Percentiles rank a stretch among this genome's conserved stretches.
These are phyloP conservation scores for Melanotus villosus DNA, from an alignment of 2,888 invertebrate genomes.

Conservation along the genomic window DNA sequence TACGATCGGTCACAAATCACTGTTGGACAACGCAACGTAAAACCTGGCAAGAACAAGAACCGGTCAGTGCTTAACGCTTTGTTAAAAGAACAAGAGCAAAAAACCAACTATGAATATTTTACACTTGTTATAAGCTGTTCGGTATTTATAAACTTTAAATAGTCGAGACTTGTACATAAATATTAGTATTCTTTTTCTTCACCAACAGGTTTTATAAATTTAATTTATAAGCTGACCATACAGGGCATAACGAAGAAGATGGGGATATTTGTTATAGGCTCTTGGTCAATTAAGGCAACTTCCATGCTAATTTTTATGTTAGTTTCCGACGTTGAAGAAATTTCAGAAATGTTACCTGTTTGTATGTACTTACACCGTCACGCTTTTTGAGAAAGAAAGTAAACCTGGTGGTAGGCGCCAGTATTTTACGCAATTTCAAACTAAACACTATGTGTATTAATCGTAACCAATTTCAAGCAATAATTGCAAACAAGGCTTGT, in stretches of 20 bases:
- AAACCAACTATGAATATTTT: constrained; percentile 62
- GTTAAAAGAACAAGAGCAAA: constrained; percentile 57
- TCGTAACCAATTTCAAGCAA: neutral
- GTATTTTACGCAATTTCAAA: too few relatives aligned
- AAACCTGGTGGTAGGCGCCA: neutral
- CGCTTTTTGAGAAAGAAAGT: neutral
- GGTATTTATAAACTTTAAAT: constrained; percentile 44
- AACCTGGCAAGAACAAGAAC: constrained; percentile 58
- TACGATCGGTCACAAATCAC: constrained; percentile 60
- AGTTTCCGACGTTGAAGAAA: too few relatives aligned
- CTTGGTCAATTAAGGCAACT: neutral
- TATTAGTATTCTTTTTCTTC: constrained; percentile 34
- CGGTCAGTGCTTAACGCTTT: constrained; percentile 59
- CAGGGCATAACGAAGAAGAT: constrained; percentile 1
- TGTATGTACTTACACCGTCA: too few relatives aligned
- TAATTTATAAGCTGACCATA: constrained; percentile 11
- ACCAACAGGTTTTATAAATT: constrained; percentile 25
- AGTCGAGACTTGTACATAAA: constrained; percentile 38
- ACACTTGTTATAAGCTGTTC: constrained; percentile 59
- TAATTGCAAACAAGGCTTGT: constrained; percentile 11
- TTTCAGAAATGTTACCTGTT: too few relatives aligned
- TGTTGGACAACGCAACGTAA: constrained; percentile 50
- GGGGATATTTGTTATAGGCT: neutral
- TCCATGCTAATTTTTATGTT: neutral
- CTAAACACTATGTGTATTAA: neutral